Evolutionary conservation across 2,797 vertebrate species (phyloP), one percentile per base, ranked within the genome.

Genomic region (Girardinus metallicus): DNA sequence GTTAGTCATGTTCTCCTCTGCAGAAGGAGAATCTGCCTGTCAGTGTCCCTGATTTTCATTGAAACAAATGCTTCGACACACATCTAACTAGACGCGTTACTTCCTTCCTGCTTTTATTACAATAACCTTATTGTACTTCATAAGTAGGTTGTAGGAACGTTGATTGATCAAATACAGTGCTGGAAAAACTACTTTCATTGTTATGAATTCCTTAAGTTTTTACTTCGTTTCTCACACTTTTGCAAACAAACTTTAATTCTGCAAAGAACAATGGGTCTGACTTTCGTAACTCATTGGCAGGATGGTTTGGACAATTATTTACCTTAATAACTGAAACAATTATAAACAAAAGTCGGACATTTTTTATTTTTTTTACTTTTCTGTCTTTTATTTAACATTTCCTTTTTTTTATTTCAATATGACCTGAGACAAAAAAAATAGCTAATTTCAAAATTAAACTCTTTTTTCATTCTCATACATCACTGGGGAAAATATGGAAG

Each of bases 21-120:
- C 47, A 76, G 55, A 77, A 74, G 73, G 72, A 78, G 41, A 86
- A 78, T 57, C 68, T 76, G 34, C 41, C 57, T 70, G 31, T 77
- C 41, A 55, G 36, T 55, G 43, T 76, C 77, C 83, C 55, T 55
- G 75, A 81, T 77, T 82, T 64, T 51, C 36, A 74, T 44, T 39
- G 13, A 77, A 51, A 62, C 43, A 87, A 64, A 84, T 36, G 79
- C 15, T 43, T 5, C 13, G 49, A 34, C 46, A 72, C 53, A 79
- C 64, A 81, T 31, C 31, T 23, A 34, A 68, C 7, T 16, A 16
- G 55, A 73, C 70, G 47, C 71, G 47, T 34, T 78, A 55, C 43
- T 70, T 31, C 18, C 80, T 73, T 66, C 29, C 80, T 80, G n/a
- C 49, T 64, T 68, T 73, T 64, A 41, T 41, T 41, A 41, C 21